Evolutionary conservation across 2,113 vertebrate genomes (phyloP), one percentile per base, ranked within the genome.

Genomic region (Nannobrachium achirus): DNA sequence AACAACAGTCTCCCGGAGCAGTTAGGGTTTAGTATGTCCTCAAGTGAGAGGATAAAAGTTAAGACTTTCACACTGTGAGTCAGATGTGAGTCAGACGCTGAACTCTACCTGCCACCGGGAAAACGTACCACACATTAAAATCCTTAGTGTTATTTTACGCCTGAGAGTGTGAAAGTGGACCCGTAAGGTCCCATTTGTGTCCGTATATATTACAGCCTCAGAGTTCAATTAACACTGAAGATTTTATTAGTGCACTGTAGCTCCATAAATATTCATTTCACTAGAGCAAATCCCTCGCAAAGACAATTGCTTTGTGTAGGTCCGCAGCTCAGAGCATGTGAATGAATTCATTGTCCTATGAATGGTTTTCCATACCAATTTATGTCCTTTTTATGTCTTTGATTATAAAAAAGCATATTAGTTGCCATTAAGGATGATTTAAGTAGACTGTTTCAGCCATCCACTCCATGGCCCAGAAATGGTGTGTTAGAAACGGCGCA

Each of bases 261-360:
- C 44, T 39, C 38, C 66, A 78, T 67, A 65, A 67, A 83, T 68
- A 63, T 72, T 74, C 63, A 45, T 63, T 59, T 76, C 56, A 20
- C 49, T 46, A 8, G 41, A 25, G 13, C 42, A 57, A 57, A 38
- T 40, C 10, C 1, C n/a, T 33, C 10, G 13, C 57, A 14, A 41
- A 57, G 38, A 44, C 44, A 33, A 10, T 42, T 14, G 7, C 10
- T 56, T 39, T 63, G 8, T 19, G 4, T 42, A 3, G 16, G 15
- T n/a, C 19, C 41, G 19, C 49, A 66, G 42, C 53, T 11, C 33
- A 14, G 18, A 38, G 1, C 11, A 9, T 51, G 40, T 6, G 50
- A 52, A 48, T 60, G 40, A 74, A 66, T 15, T 1, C 18, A 46
- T n/a, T 16, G 8, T 7, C 20, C 10, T 18, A 11, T 52, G 9